Evolutionary conservation across 2,888 invertebrate species (phyloP), one percentile per base, ranked within the genome.

Genomic region (Fissipunctia ypsillon): DNA sequence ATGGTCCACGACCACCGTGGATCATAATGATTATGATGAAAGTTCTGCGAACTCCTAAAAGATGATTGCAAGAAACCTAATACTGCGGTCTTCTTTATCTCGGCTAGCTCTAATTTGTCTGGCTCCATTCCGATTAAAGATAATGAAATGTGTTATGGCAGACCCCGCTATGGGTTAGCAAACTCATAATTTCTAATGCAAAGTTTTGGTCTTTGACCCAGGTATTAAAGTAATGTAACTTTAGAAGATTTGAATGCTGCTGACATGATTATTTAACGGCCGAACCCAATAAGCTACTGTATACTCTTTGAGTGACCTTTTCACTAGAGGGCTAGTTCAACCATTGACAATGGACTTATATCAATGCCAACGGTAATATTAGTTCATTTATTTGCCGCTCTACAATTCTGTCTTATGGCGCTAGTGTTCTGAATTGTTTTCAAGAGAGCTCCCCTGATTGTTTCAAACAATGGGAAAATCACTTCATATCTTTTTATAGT

Each of bases 41-140:
- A 54, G 31, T 78, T 61, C 75, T 57, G 45, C 38, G 61, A 75
- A 78, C 19, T 56, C 61, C 43, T 81, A 54, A 76, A 76, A 69
- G 56, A 61, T 76, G 16, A 68, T 63, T 43, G 60, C 54, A 50
- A 22, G 65, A 52, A 79, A 76, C 70, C 3, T 54, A 50, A 67
- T 35, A 78, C 52, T 48, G 56, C 56, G 50, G 81, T 31, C 60
- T 69, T 81, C 78, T 78, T 76, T 69, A 69, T 81, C 65, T 48
- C 9, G 45, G 9, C 50, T 69, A 65, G 63, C 63, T 57, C 35
- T 67, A 63, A 80, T 66, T 77, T 28, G 65, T 79, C 61, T 28
- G 52, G 52, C 12, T 28, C 52, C 57, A 64, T 59, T 68, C 22
- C 48, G 65, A 76, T 81, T 48, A 69, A 76, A 81, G 54, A 64